phyloP scores from a whole-genome alignment of 2,113 vertebrate genomes.

The Oncorhynchus kisutch region DNA sequence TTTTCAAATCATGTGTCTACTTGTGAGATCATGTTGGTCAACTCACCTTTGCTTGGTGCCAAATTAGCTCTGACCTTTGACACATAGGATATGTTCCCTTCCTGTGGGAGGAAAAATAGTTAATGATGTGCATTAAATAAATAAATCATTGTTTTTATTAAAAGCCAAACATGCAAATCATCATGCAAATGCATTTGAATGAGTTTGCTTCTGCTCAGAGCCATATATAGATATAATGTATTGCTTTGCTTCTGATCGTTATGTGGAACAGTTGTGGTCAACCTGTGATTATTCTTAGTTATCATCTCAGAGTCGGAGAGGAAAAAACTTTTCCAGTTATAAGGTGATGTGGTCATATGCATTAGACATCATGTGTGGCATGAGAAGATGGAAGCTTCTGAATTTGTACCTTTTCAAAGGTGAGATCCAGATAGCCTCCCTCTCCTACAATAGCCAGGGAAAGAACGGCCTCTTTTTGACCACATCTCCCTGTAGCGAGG shows the following conservation, averaged over 20 bases:
- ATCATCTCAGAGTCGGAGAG: no score
- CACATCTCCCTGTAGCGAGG: constrained; percentile 71
- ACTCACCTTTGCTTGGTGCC: constrained; percentile 24
- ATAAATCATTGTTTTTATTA: not conserved
- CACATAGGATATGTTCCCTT: constrained; percentile 69
- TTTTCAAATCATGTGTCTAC: constrained; percentile 6
- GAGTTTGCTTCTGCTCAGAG: no score
- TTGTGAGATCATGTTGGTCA: constrained; percentile 9
- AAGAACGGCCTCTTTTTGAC: constrained; percentile 55
- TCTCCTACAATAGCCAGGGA: constrained; percentile 68
- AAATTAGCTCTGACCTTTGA: constrained; percentile 61
- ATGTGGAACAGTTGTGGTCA: no score
- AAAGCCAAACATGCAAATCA: not conserved
- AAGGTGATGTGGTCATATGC: no score
- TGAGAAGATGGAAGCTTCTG: no score
- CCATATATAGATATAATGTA: no score
- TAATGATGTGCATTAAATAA: not conserved
- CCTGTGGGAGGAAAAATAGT: constrained; percentile 62
- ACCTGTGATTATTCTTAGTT: no score
- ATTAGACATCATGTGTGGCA: no score
- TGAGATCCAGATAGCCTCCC: constrained; percentile 75
- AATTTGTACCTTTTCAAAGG: constrained; percentile 79
- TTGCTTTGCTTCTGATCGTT: no score
- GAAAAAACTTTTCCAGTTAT: no score
- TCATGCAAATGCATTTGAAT: not conserved